Conservation (phyloP, 2,113 vertebrate species). For the Felis chaus region DNA sequence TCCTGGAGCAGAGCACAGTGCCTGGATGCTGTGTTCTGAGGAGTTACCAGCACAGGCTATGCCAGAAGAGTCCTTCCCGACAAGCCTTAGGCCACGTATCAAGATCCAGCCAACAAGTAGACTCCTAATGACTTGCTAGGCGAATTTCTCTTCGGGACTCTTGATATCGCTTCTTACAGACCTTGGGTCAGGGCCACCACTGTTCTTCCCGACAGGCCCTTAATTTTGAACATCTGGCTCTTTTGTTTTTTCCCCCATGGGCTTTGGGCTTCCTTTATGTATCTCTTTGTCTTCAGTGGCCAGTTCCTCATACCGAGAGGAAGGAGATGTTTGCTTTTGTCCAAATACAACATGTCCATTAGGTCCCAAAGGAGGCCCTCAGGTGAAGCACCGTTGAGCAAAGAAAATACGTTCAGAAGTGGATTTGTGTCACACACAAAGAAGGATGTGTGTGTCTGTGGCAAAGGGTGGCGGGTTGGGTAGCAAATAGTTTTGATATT, state of each 20-base stretch:
- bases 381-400: fast-evolving
- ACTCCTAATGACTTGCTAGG: background rate
- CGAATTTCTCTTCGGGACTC: background rate
- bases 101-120: background rate
- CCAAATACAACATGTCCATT: background rate
- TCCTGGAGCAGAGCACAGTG: background rate
- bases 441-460: background rate
- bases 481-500: background rate
- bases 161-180: background rate
- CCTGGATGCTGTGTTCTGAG: background rate
- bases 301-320: background rate
- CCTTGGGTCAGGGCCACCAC: no score
- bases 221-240: background rate
- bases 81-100: background rate
- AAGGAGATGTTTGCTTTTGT: background rate
- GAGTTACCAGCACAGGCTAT: background rate
- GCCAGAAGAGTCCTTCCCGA: no score
- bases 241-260: background rate
- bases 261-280: background rate
- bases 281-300: background rate
- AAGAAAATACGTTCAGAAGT: background rate
- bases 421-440: fast-evolving
- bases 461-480: background rate
- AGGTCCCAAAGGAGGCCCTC: background rate
- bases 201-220: fast-evolving